phyloP scores from a whole-genome alignment of 2,113 vertebrate genomes.

The Rhadina sibilatrix region DNA sequence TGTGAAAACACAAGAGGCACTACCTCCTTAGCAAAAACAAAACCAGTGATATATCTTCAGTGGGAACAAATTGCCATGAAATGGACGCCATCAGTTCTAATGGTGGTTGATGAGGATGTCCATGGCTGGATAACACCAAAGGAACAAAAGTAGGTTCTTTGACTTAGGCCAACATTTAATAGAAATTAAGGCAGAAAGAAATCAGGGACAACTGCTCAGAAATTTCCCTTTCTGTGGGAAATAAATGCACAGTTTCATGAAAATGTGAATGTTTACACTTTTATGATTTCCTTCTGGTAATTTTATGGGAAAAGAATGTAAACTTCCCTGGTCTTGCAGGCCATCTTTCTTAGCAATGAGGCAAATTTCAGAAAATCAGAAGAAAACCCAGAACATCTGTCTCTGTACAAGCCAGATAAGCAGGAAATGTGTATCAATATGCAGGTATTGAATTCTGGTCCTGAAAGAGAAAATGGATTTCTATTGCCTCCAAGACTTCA shows the following conservation, averaged over 20 bases:
- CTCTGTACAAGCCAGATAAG: not conserved
- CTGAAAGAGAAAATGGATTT: not conserved
- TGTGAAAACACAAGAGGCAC: not conserved
- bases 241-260: not conserved
- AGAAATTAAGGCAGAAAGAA: not conserved
- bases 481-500: not conserved
- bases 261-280: not conserved
- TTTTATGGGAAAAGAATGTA: not conserved
- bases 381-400: not conserved
- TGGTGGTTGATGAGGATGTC: not conserved
- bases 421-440: not conserved
- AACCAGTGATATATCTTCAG: not conserved
- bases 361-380: not conserved
- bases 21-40: not conserved
- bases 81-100: not conserved
- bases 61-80: not conserved
- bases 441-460: not conserved
- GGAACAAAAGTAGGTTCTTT: not conserved
- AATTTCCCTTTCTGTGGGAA: not conserved
- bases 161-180: not conserved
- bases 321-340: not conserved
- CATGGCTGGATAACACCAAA: not conserved
- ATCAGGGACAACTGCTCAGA: not conserved
- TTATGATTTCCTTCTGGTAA: not conserved
- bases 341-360: not conserved